phyloP scores from a whole-genome alignment of 1,140 invertebrate species.

The Drosophila ohnishii region DNA sequence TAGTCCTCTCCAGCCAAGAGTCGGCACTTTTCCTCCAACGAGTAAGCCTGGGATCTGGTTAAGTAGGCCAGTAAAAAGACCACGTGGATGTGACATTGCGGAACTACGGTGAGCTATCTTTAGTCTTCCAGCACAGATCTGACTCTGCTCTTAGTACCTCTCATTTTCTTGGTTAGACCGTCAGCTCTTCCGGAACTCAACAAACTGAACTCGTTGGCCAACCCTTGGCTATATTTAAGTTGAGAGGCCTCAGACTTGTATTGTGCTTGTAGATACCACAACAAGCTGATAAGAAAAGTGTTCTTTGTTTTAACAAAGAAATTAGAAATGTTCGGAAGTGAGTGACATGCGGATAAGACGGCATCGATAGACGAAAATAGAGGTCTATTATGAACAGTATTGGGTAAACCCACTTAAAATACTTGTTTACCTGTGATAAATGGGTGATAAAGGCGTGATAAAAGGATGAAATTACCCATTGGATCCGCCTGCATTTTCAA shows the following conservation, averaged over 20 bases:
- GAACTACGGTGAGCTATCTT: conserved; percentile 36
- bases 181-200: conserved; percentile 26
- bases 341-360: conserved; percentile 37
- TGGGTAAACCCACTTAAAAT: conserved; percentile 12
- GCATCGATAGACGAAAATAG: not conserved
- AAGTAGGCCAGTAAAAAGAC: not conserved
- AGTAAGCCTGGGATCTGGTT: not conserved
- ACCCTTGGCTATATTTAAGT: conserved; percentile 17
- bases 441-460: not conserved
- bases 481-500: not conserved
- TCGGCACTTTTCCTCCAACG: conserved; percentile 42
- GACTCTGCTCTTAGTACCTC: conserved; percentile 30
- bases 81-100: conserved; percentile 11
- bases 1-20: conserved; percentile 32
- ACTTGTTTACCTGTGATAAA: not conserved
- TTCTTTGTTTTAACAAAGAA: conserved; percentile 16
- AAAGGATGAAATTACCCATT: not conserved
- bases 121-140: conserved; percentile 11
- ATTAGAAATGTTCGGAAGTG: conserved; percentile 33
- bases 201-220: conserved; percentile 3
- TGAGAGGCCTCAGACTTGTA: not conserved
- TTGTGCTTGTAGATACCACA: conserved; percentile 18
- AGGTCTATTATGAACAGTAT: not conserved
- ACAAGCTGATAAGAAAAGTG: conserved; percentile 19
- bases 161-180: conserved; percentile 19